Base-by-base conservation (phyloP, 2,113 vertebrate genomes). In the Piliocolobus tephrosceles region DNA sequence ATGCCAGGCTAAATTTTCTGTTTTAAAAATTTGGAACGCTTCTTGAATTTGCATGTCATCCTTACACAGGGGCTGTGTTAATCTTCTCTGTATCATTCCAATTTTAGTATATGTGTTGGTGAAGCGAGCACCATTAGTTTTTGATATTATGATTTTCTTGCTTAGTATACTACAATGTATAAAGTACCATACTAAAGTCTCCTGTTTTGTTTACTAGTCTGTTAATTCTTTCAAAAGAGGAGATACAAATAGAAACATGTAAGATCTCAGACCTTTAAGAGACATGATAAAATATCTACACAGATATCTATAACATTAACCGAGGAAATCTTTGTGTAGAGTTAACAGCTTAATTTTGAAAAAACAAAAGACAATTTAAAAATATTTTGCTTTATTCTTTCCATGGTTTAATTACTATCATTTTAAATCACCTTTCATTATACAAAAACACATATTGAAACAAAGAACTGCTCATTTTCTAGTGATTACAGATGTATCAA, bases 141-240 rank as follows among this genome's bases (percentile, higher is more conserved):
- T 64, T 32, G 86, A 75, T 52, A 76, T 40, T 73, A 55, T 45
- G 38, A 10, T 52, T 80, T 86, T 93, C 38, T 96, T 94, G 16
- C 18, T 88, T 81, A 17, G 16, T 68, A 18, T 89, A 38, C 6
- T 57, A 38, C 7, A 79, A 5, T 61, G 13, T 84, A 27, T 22
- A 95, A 73, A 47, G 38, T 4, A 11, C 52, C 47, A 47, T 72
- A 35, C 5, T 64, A 20, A 75, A 57, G 20, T 66, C 27, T 91
- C 25, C 22, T 58, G 5, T 25, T 94, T 72, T 88, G 89, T 82
- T 45, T 75, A 50, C 47, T 50, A 14, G 10, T 23, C n/a, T 47
- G 20, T 73, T 82, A 94, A 55, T 90, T 64, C 50, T 76, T 88
- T 97, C 22, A 87, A 92, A 85, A 81, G 81, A 88, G 32, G 5